phyloP scores from a whole-genome alignment of 2,113 vertebrate species.

The Brevimyrus niger region DNA sequence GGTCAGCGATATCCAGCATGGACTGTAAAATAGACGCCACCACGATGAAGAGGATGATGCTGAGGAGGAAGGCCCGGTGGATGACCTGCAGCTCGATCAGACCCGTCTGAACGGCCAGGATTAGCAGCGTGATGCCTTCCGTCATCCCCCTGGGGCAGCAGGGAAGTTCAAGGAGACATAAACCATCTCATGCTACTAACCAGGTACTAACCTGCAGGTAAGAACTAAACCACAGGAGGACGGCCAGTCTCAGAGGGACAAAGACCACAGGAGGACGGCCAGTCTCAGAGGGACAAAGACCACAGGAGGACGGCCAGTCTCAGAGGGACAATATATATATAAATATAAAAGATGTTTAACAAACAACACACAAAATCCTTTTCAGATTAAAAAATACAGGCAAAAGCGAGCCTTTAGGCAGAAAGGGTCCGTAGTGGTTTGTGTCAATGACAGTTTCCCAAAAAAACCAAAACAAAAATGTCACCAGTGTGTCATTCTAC shows the following conservation, averaged over 20 bases:
- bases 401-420: neutral
- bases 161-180: neutral
- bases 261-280: too few species aligned
- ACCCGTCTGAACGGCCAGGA: constrained; percentile 93
- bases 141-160: constrained; percentile 82
- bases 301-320: too few species aligned
- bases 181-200: neutral
- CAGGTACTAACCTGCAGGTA: neutral
- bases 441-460: neutral
- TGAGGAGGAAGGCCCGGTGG: constrained; percentile 92
- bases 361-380: too few species aligned
- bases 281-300: neutral
- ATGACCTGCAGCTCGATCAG: constrained; percentile 96
- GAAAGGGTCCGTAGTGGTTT: neutral
- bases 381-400: neutral
- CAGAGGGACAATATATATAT: too few species aligned
- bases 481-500: neutral
- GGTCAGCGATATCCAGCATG: constrained; percentile 98
- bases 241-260: too few species aligned
- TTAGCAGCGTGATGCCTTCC: constrained; percentile 87
- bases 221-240: neutral
- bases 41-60: constrained; percentile 97
- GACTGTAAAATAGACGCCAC: constrained; percentile 97
- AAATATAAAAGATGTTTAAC: too few species aligned
- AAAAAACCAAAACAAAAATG: neutral